Base-by-base conservation (phyloP, 2,888 invertebrate species). In the Limnephilus marmoratus region DNA sequence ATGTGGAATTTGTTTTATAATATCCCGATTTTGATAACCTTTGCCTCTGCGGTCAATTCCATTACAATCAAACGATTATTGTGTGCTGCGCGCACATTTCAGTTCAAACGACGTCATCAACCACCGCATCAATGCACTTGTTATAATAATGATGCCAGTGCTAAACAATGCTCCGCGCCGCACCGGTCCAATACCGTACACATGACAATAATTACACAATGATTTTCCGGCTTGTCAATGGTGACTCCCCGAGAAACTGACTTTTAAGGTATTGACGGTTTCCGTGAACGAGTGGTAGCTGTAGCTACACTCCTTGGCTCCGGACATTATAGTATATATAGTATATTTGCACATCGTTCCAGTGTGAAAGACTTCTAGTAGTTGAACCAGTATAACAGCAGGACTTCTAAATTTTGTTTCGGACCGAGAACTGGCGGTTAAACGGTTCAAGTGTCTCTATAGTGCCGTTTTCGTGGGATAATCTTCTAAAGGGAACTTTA, bases 1-100 rank as follows among this genome's bases (percentile, higher is more conserved):
- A 82, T 82, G 82, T 82, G 18, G 82, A 82, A 82, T 82, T 82
- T 34, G 13, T 82, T 34, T 82, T 29, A 82, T 82, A 82, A 82
- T 68, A 68, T 68, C 68, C 68, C n/a, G 24, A n/a, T 68, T 68
- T 68, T 68, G 68, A 68, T 68, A 68, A 68, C 68, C 68, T 68
- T 68, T 68, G 68, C 82, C 82, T 82, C 18, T 82, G 82, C 82
- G 82, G 82, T 82, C 82, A 82, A 13, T 82, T 29, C 15, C 18
- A 82, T 34, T 15, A 82, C 82, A 82, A 18, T 34, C 82, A 29
- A 82, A 34, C 85, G 34, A 37, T 85, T 45, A n/a, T 45, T 85
- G 85, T 45, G 68, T 68, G 68, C 24, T 68, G 68, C 24, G 68
- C 68, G 68, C n/a, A 68, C n/a, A 68, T 68, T 68, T 68, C 68